Evolutionary conservation across 37 sponge, comb jelly and placozoan species (phyloP), one percentile per base, ranked within the genome.

Genomic region (Eunapius fragilis): DNA sequence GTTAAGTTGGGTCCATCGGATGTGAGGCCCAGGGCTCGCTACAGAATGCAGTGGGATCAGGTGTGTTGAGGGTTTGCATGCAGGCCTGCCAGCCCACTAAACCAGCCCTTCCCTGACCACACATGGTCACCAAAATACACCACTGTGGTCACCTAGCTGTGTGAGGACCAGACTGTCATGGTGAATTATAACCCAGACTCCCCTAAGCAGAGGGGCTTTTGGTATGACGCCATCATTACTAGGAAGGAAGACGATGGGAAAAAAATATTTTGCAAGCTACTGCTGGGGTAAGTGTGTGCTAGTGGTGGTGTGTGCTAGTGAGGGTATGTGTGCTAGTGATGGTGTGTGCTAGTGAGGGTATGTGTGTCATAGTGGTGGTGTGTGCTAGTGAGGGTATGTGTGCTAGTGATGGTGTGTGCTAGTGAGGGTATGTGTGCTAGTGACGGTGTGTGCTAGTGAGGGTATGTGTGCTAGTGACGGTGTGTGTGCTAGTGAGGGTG

Each of bases 11-110:
- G 75, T 0, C 68, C 72, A 12, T 58, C 32, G 28, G 84, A 93
- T 38, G 71, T 93, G 68, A 45, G 93, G n/a, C 90, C 93, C 2
- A 70, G 93, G 36, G 93, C 93, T 6, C 68, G 94, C n/a, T 89
- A 87, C 73, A 41, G 85, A 19, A 37, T 87, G 78, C 94, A 94
- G 85, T 94, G 91, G 94, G 90, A 89, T 37, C 92, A 87, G 74
- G 76, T 84, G 6, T 24, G 27, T 26, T 12, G 25, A 58, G 19
- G 31, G 19, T n/a, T n/a, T n/a, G n/a, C n/a, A n/a, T n/a, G n/a
- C n/a, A n/a, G n/a, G n/a, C n/a, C 79, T 45, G 47, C 47, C 9
- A 45, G 47, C 47, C 47, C 33, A 75, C 34, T 75, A 50, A 26
- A 50, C 67, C 35, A 45, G 27, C 26, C 5, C 28, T 27, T 78